Percentiles rank a stretch among this genome's conserved stretches.
These are phyloP conservation scores for Strix uralensis DNA, from an alignment of 2,113 vertebrate genomes.

Conservation along the genomic window DNA sequence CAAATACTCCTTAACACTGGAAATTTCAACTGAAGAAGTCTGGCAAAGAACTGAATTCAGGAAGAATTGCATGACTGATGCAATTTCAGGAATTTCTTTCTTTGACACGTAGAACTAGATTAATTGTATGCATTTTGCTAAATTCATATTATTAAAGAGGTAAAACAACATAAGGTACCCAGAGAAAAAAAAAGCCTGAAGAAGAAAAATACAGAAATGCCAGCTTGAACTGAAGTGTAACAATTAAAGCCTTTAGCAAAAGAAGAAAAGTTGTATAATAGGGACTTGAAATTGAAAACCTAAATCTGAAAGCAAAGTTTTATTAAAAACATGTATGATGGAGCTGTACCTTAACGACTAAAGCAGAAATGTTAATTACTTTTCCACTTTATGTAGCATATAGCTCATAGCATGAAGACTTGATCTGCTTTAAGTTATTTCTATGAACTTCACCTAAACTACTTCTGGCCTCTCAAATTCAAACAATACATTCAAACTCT, in stretches of 20 bases:
- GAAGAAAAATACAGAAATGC: neutral
- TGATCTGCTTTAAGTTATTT: neutral
- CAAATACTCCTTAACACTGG: constrained; percentile 11
- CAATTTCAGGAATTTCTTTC: neutral
- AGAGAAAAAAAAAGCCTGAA: constrained; percentile 12
- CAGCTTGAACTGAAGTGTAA: neutral
- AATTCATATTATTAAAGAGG: neutral
- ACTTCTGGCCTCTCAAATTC: neutral
- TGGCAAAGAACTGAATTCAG: neutral
- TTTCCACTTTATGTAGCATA: neutral
- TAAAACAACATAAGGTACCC: neutral
- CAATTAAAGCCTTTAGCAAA: constrained; percentile 27
- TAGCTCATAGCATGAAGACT: neutral
- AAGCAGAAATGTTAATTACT: neutral
- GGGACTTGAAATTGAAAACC: neutral
- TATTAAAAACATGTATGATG: neutral
- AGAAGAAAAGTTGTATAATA: neutral
- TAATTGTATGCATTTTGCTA: neutral
- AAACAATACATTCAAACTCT: neutral
- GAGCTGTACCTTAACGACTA: neutral
- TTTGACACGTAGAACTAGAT: neutral
- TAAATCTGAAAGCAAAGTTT: neutral
- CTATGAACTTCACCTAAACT: neutral
- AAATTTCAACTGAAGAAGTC: neutral
- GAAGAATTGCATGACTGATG: neutral